Evolutionary conservation across 2,797 vertebrate genomes (phyloP), one percentile per base, ranked within the genome.

Genomic region (Eidolon dupreanum): DNA sequence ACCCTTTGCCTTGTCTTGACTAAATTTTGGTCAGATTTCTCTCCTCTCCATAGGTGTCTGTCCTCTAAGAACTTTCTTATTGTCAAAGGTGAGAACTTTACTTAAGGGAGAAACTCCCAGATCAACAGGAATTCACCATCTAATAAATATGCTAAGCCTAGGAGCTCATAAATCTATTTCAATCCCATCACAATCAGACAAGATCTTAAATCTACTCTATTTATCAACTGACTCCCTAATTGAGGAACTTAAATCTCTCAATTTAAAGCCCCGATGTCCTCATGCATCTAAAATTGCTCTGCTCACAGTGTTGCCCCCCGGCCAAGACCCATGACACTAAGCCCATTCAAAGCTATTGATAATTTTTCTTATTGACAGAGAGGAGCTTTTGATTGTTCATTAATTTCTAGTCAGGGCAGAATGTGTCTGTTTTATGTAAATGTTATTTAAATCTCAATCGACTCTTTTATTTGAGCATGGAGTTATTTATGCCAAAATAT

Each of bases 371-470:
- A n/a, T 20, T 59, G 17, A 81, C 38, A 65, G 0, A 81, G 66
- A 97, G 49, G 83, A 96, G 36, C 59, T 98, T 98, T 98, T 82
- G 85, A 74, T 90, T 97, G 15, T 94, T 98, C 94, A 97, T 98
- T 97, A 98, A 98, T 98, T 98, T 98, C 97, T 97, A 98, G 95
- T 98, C 95, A 97, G 97, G 94, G 81, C 93, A 98, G 88, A 97
- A 5, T 38, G 13, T 77, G 26, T 88, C 53, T 91, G 57, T 97
- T 98, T 98, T 98, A 98, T 98, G 98, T 93, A 98, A 98, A 98
- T 98, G 95, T 96, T 98, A 98, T 98, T 98, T 98, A 98, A 98
- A 98, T 98, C 94, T 88, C 96, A 98, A 98, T 98, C 97, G 98
- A 92, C 78, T 94, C 78, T 98, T 97, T 97, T 97, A 97, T 98